phyloP scores from a whole-genome alignment of 2,113 vertebrate species.

The Notarius quadriscutis region DNA sequence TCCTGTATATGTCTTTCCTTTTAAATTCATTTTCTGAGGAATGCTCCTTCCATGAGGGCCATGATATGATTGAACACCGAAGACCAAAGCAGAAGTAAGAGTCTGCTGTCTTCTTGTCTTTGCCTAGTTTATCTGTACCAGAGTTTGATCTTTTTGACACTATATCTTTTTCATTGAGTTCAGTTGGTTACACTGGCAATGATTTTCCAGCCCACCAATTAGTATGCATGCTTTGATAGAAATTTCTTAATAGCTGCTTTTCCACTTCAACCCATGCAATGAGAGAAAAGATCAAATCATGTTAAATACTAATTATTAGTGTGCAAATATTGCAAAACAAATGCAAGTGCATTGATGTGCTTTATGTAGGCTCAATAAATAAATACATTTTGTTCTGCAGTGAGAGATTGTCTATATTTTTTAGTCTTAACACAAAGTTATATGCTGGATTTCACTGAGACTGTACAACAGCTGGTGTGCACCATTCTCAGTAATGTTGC shows the following conservation, averaged over 20 bases:
- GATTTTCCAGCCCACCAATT: background rate
- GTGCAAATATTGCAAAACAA: background rate
- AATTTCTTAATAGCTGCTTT: background rate
- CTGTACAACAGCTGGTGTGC: background rate
- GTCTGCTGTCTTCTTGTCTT: background rate
- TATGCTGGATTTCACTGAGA: background rate
- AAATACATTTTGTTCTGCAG: background rate
- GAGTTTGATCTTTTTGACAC: background rate
- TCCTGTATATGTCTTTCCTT: slow-evolving; percentile 23
- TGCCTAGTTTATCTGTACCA: background rate
- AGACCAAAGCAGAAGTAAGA: background rate
- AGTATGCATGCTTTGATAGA: background rate
- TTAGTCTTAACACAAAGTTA: background rate
- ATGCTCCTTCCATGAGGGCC: background rate
- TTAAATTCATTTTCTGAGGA: background rate
- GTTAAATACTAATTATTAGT: background rate
- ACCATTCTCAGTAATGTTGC: background rate
- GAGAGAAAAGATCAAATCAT: background rate
- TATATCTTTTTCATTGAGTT: background rate
- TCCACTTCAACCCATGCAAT: background rate
- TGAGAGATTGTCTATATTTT: background rate
- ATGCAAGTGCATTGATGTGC: background rate
- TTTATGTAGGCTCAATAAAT: background rate
- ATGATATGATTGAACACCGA: background rate
- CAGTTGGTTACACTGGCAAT: background rate